A percentile compares a stretch with the other conserved stretches of the same genome.
Evolutionary conservation across 2,888 invertebrate genomes (phyloP).

Genomic region (Andricus quercusramuli): DNA sequence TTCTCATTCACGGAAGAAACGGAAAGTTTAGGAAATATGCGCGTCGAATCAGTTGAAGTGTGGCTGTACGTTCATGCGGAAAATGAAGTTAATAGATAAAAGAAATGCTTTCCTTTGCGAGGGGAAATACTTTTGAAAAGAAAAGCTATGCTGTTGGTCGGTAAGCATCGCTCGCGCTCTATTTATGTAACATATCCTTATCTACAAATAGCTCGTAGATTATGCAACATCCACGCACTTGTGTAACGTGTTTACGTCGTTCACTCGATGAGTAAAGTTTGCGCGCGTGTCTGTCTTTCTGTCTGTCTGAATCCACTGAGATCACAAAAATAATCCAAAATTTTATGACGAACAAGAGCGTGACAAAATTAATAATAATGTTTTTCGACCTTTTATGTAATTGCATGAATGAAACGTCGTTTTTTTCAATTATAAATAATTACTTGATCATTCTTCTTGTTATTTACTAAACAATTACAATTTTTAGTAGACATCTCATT

Average conservation of each 20-base stretch:
- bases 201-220: slow-evolving; percentile 7
- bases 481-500: no score
- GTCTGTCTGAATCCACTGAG: not conserved
- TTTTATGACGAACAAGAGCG: not conserved
- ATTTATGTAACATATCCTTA: slow-evolving; percentile 7
- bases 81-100: not conserved
- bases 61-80: not conserved
- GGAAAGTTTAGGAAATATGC: slow-evolving; percentile 3
- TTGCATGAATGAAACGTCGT: not conserved
- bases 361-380: not conserved
- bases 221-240: slow-evolving; percentile 7
- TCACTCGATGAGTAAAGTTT: slow-evolving; percentile 7
- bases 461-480: not conserved
- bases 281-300: not conserved
- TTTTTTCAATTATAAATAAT: not conserved
- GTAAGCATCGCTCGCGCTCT: not conserved
- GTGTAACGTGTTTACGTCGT: slow-evolving; percentile 4
- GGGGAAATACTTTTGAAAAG: not conserved
- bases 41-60: not conserved
- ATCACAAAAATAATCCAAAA: not conserved
- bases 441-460: not conserved
- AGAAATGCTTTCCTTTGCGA: not conserved
- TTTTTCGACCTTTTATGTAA: not conserved
- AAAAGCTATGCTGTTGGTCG: not conserved
- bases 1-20: slow-evolving; percentile 2